Evolutionary conservation across 2,113 vertebrate genomes (phyloP), one percentile per base, ranked within the genome.

Genomic region (Mesocricetus auratus): DNA sequence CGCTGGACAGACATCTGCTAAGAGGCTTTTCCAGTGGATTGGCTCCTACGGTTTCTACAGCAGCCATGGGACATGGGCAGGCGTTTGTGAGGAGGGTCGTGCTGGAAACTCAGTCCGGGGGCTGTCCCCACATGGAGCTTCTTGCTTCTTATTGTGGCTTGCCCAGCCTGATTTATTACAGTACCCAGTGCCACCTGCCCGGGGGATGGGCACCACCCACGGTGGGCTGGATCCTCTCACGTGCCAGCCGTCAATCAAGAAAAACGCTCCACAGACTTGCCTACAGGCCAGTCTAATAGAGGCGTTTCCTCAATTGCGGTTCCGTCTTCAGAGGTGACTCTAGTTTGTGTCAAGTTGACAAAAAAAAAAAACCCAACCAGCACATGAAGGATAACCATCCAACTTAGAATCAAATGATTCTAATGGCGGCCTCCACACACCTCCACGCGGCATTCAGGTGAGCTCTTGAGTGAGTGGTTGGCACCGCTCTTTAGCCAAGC

Each of bases 31-130:
- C 24, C 4, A 4, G 36, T 60, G 78, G 83, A 24, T 2, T 31
- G 19, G 19, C 19, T 39, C 19, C 24, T 19, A 0, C 0, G 0
- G 4, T 10, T 0, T 10, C 12, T n/a, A 45, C n/a, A n/a, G n/a
- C n/a, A n/a, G n/a, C n/a, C n/a, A n/a, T n/a, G n/a, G n/a, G n/a
- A n/a, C n/a, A n/a, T n/a, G 47, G 47, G 47, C 47, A 47, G 47
- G 8, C 47, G 47, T 47, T 2, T 39, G 7, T 50, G 39, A 22
- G 39, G 39, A n/a, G 31, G 33, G 22, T 22, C 9, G 4, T 13
- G 22, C n/a, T 26, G 29, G 77, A 9, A 33, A 26, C 71, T 1
- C 19, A 8, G n/a, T 33, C 10, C 26, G 50, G 39, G 24, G 73
- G 15, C 4, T 3, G 5, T 47, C 42, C 26, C 2, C 1, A 29